These are phyloP conservation scores for Trachymyrmex septentrionalis DNA, from an alignment of 1,140 invertebrate species.

Conservation along the genomic window DNA sequence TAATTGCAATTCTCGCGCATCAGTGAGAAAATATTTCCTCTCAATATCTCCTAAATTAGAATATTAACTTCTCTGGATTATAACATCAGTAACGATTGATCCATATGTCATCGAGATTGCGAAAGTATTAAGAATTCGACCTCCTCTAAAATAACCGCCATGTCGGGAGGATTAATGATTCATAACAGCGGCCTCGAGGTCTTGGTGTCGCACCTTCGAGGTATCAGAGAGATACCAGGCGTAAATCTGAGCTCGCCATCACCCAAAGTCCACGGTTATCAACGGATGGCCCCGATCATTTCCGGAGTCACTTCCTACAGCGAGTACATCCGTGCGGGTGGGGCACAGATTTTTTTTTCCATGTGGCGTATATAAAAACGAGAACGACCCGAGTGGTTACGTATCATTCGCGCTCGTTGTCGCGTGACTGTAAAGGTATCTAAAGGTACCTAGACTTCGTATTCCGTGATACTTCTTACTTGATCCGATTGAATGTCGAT, in stretches of 20 bases:
- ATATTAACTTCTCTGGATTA: background rate
- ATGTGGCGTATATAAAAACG: slow-evolving; percentile 73
- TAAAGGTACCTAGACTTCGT: background rate
- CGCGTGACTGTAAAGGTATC: background rate
- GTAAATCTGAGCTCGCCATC: slow-evolving; percentile 64
- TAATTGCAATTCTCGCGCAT: background rate
- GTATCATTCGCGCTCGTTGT: slow-evolving; percentile 10
- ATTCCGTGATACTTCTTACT: background rate
- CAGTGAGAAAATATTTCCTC: background rate
- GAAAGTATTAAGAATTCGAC: background rate
- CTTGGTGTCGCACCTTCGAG: slow-evolving; percentile 33
- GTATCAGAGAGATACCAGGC: slow-evolving; percentile 18
- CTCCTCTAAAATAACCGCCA: background rate
- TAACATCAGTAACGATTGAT: background rate
- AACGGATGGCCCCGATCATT: slow-evolving; percentile 73
- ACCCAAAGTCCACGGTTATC: slow-evolving; percentile 78
- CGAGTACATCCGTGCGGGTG: slow-evolving; percentile 52
- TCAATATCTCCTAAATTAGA: background rate
- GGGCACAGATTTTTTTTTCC: slow-evolving; percentile 61
- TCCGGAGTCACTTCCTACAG: slow-evolving; percentile 65
- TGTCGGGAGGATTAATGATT: slow-evolving; percentile 38
- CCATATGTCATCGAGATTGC: slow-evolving; percentile 44
- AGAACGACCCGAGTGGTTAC: slow-evolving; percentile 7
- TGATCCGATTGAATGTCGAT: background rate
- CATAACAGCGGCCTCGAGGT: background rate